Base-by-base conservation (phyloP, 92 coral and sea anemone genomes). In the Actinernus sp. region DNA sequence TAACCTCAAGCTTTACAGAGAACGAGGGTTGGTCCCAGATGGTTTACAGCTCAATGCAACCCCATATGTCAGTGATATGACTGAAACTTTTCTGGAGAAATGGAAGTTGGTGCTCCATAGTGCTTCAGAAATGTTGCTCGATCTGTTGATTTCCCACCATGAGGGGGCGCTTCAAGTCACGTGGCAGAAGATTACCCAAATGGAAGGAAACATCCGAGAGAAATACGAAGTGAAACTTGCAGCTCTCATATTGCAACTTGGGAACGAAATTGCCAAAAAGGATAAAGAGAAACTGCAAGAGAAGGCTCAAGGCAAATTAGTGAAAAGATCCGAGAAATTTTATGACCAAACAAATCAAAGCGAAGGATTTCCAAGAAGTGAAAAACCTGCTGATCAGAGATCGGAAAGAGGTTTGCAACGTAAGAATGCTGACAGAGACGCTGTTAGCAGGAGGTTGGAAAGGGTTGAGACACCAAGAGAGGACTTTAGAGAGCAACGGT, bases 51-150 rank as follows among this genome's bases (percentile, higher is more conserved):
- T 68, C 13, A 68, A 40, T 38, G 64, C 65, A 0, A 55, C 65
- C 22, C 76, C 76, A 1, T 55, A 68, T 53, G 64, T 68, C 1
- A 68, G 76, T 39, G 76, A 68, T 46, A 57, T 68, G 37, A 68
- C 76, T 0, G 76, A 55, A 4, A n/a, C 43, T 11, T 68, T 68
- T 55, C 32, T 32, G 18, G 56, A 60, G 10, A 39, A 37, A 7
- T 68, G 76, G 76, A 60, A 68, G 19, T 34, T 40, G 16, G 40
- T 68, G 20, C 18, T 68, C 18, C 47, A 39, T 6, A 68, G 76
- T 27, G 76, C 76, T 19, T 68, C 76, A 0, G 76, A 68, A 26
- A 68, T 51, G 76, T 37, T 68, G 31, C 21, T 68, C 26, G 76
- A 68, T 39, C 31, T 68, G n/a, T 49, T 68, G 13, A 68, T 68